Percentiles rank a stretch among this genome's conserved stretches.
Conservation (phyloP, 2,888 invertebrate species). For the Acrobasis consociella region DNA sequence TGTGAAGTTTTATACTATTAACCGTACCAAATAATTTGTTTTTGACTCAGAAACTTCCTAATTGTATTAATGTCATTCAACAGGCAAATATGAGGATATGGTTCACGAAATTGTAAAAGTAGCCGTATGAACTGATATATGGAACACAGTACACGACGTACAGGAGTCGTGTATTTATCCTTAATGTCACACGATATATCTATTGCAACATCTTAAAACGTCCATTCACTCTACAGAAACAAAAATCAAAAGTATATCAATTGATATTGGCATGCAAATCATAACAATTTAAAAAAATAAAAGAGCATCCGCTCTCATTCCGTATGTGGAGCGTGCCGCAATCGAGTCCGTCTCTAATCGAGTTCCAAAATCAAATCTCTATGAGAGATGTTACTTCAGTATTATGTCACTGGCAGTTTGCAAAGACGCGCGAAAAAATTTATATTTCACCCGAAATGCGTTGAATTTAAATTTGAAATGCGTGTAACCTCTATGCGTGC, state of each 20-base stretch:
- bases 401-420: slow-evolving; percentile 33
- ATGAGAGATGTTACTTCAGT: background rate
- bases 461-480: background rate
- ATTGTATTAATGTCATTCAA: too few relatives aligned
- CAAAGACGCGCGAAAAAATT: slow-evolving; percentile 27
- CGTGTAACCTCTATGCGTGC: background rate
- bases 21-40: too few relatives aligned
- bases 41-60: too few relatives aligned
- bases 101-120: too few relatives aligned
- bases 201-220: background rate
- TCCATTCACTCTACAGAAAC: background rate
- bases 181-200: background rate
- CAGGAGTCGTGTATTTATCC: too few relatives aligned
- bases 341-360: slow-evolving; percentile 2
- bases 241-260: background rate
- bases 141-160: too few relatives aligned
- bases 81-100: too few relatives aligned
- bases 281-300: background rate
- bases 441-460: background rate
- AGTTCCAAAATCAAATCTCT: background rate
- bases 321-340: slow-evolving; percentile 5
- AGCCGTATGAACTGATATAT: too few relatives aligned
- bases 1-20: too few relatives aligned
- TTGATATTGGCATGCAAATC: background rate
- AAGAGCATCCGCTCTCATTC: slow-evolving; percentile 7